Evolutionary conservation across 1,140 invertebrate genomes (phyloP).

Genomic region (Cydia splendana): DNA sequence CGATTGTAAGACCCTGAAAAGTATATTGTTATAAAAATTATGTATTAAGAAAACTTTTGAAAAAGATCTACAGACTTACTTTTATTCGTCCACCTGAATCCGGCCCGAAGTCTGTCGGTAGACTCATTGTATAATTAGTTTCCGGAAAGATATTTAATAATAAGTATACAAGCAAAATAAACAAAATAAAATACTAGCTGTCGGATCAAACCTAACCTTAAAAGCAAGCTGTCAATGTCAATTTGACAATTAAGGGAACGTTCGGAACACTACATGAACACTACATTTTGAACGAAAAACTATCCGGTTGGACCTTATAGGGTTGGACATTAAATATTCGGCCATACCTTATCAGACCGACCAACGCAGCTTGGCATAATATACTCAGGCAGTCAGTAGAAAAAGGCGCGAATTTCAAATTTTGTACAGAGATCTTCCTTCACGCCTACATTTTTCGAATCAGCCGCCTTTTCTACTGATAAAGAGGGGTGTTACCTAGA

Average conservation of each 20-base stretch:
- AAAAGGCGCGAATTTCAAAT: too few species aligned
- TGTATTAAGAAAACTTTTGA: background rate
- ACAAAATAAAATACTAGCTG: background rate
- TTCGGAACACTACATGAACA: background rate
- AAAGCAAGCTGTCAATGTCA: background rate
- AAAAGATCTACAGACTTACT: slow-evolving; percentile 63
- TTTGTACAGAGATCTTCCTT: too few species aligned
- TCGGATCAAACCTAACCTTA: background rate
- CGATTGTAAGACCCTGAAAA: slow-evolving; percentile 90
- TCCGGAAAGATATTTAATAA: slow-evolving; percentile 28
- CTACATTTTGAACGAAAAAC: too few species aligned
- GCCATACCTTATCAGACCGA: too few species aligned
- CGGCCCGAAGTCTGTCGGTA: slow-evolving; percentile 88
- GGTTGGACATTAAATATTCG: too few species aligned
- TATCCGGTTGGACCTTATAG: too few species aligned
- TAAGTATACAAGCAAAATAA: slow-evolving; percentile 2
- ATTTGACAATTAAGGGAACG: background rate
- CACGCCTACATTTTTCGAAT: too few species aligned
- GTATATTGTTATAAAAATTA: slow-evolving; percentile 23
- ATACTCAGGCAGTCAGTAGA: too few species aligned
- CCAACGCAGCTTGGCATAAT: too few species aligned
- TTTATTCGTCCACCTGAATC: slow-evolving; percentile 91
- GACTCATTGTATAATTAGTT: slow-evolving; percentile 76
- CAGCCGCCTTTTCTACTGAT: too few species aligned
- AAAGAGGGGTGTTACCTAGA: too few species aligned